phyloP scores from a whole-genome alignment of 2,888 invertebrate species.

The Hirtodrosophila confusa region DNA sequence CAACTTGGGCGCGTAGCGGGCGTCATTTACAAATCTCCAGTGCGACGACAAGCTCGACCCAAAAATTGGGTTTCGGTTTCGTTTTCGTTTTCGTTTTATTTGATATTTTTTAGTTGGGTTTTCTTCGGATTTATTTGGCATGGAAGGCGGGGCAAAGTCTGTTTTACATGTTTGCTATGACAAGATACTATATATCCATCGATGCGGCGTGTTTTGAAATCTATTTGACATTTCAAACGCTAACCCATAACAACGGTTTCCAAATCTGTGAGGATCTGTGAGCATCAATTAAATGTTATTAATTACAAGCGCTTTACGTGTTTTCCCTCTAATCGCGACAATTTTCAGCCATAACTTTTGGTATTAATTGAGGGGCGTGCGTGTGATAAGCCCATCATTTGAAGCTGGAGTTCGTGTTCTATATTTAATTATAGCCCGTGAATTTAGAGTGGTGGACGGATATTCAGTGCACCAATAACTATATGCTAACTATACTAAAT shows the following conservation, averaged over 20 bases:
- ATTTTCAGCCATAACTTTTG: conserved; percentile 10
- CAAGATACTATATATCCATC: conserved; percentile 36
- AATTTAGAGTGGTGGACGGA: conserved; percentile 6
- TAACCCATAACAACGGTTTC: conserved; percentile 19
- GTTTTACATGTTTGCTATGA: background rate
- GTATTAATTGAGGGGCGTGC: conserved; percentile 41
- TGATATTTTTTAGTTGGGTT: conserved; percentile 9
- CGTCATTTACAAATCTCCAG: conserved; percentile 43
- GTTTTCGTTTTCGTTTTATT: conserved; percentile 23
- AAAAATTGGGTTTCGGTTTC: conserved; percentile 34
- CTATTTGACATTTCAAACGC: conserved; percentile 32
- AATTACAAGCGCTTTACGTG: conserved; percentile 39
- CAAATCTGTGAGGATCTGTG: background rate
- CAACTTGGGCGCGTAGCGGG: conserved; percentile 74
- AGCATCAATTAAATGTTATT: conserved; percentile 14
- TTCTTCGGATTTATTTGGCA: conserved; percentile 30
- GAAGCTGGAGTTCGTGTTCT: background rate
- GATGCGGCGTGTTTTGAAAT: conserved; percentile 65
- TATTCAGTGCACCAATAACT: conserved; percentile 1
- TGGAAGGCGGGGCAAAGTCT: conserved; percentile 29
- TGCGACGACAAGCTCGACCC: conserved; percentile 25
- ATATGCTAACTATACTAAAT: background rate
- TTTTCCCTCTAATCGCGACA: conserved; percentile 25
- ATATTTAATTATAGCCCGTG: conserved; percentile 11
- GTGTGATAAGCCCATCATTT: conserved; percentile 56